Base-by-base conservation (phyloP, 2,797 vertebrate genomes). In the Lophura swinhoii region DNA sequence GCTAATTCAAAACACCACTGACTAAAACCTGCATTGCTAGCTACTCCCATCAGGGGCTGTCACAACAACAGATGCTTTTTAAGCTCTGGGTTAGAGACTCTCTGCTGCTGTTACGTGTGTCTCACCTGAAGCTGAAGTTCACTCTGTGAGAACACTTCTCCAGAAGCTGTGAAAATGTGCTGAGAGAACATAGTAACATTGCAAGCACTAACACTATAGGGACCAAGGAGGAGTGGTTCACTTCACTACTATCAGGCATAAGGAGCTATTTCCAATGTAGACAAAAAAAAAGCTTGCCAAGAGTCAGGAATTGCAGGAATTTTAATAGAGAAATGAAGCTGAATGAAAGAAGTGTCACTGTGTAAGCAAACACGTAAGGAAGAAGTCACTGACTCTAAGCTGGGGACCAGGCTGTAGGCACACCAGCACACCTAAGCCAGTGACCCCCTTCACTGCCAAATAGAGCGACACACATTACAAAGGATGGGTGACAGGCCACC, bases 401-500 rank as follows among this genome's bases (percentile, higher is more conserved):
- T 81, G 58, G 59, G 21, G 43, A 81, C 46, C 80, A 26, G 44
- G 83, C 53, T 49, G 51, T 17, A 88, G 85, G 80, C 78, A 86
- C 75, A 67, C 5, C 71, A 73, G 26, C 86, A 31, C 66, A 10
- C 51, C 9, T 9, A 16, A 53, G 51, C 26, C 28, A 16, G 14
- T 69, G 74, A 60, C 16, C 10, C 72, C 71, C 77, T 58, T 13
- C 72, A 46, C 3, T 83, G 92, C 90, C 89, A 80, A 94, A 69
- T 24, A 87, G 68, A 88, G 39, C 68, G 88, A 89, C 80, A 71
- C 64, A 35, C 46, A 35, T 93, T 82, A 96, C 84, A 96, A 16
- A 87, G 93, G 74, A 91, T 75, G 72, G 58, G 87, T 33, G 88
- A 88, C 71, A 87, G 89, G 90, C 80, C 91, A 64, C 85, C 14